phyloP scores from a whole-genome alignment of 2,113 vertebrate genomes.

The Oryctolagus cuniculus region DNA sequence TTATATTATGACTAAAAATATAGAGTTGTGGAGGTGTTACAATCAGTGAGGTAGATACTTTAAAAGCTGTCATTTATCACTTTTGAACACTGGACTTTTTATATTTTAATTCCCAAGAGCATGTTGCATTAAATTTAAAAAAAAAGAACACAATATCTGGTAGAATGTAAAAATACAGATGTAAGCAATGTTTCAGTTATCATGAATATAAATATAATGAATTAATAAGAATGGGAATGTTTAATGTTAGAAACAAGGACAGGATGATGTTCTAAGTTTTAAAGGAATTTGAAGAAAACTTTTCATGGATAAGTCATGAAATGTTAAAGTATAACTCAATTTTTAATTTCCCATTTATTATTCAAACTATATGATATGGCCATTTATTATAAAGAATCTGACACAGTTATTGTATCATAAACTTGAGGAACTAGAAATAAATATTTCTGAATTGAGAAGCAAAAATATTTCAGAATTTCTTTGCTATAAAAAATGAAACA shows the following conservation, averaged over 20 bases:
- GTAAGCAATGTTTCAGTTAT: conserved; percentile 7
- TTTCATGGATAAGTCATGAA: conserved; percentile 32
- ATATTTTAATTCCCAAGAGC: conserved; percentile 38
- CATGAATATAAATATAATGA: not conserved
- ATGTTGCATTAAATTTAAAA: not conserved
- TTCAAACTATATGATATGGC: conserved; percentile 36
- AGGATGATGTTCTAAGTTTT: conserved; percentile 44
- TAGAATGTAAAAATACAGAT: conserved; percentile 41
- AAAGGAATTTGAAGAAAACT: conserved; percentile 35
- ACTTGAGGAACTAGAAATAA: not conserved
- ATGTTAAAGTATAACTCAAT: conserved; percentile 44
- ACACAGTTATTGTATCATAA: not conserved
- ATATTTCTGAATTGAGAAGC: not conserved
- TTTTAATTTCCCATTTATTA: conserved; percentile 44
- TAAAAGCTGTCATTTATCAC: not conserved
- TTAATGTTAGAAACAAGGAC: conserved; percentile 24
- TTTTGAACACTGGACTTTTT: not conserved
- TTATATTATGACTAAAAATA: conserved; percentile 75
- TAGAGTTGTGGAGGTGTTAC: conserved; percentile 36
- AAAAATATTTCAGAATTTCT: conserved; percentile 29
- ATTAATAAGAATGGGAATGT: not conserved
- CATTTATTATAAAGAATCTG: not conserved
- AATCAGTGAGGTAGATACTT: conserved; percentile 54
- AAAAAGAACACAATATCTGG: not conserved
- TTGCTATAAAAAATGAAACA: conserved; percentile 14